Conservation (phyloP, 2,797 vertebrate species). For the Meriones psammophilus region DNA sequence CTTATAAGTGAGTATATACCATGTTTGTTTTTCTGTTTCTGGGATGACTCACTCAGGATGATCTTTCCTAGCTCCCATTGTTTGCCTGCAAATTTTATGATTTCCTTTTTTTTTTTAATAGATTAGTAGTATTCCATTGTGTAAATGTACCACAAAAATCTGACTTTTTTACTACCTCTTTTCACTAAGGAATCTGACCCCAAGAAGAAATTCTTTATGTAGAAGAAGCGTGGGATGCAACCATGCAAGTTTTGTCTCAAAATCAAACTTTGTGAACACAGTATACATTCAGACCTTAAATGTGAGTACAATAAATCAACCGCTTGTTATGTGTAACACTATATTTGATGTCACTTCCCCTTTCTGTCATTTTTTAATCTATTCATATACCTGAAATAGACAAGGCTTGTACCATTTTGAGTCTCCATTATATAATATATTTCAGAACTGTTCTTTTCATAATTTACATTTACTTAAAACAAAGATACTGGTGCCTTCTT, state of each 20-base stretch:
- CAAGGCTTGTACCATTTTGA: not conserved
- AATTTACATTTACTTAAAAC: conserved; percentile 9
- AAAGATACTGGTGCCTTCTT: not conserved
- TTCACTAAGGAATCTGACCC: not conserved
- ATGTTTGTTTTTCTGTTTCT: too few relatives aligned
- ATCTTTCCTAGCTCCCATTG: too few relatives aligned
- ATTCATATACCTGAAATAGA: conserved; percentile 13
- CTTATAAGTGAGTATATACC: too few relatives aligned
- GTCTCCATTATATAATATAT: not conserved
- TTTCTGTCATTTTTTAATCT: not conserved
- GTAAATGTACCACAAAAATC: too few relatives aligned
- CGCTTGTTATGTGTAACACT: not conserved
- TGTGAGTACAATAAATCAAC: not conserved
- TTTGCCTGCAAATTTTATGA: too few relatives aligned
- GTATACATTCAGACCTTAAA: not conserved
- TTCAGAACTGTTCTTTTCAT: not conserved
- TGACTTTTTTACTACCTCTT: not conserved
- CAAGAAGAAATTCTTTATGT: not conserved
- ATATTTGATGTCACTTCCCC: not conserved
- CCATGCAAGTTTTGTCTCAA: not conserved
- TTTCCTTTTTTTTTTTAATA: too few relatives aligned
- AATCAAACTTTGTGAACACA: not conserved
- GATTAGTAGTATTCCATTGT: too few relatives aligned
- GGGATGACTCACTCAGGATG: too few relatives aligned
- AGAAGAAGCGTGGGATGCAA: not conserved